Base-by-base conservation (phyloP, 2,113 vertebrate species). In the Strix uralensis region DNA sequence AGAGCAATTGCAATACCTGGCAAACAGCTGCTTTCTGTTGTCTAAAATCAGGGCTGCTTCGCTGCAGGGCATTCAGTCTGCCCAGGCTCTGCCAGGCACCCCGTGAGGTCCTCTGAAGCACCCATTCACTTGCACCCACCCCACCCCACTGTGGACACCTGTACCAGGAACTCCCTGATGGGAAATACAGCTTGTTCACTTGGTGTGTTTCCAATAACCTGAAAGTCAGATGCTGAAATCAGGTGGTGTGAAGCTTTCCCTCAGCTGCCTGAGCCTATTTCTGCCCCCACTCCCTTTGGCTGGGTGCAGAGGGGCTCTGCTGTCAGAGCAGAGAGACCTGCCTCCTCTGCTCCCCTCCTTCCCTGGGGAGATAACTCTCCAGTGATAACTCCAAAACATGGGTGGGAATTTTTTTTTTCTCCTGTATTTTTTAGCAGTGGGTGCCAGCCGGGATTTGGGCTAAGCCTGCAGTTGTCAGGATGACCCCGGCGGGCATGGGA, bases 131-230 rank as follows among this genome's bases (percentile, higher is more conserved):
- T 40, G 40, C 49, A 57, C 52, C 58, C 79, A 49, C 23, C 52
- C 32, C 38, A 51, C 42, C 4, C 46, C 3, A 2, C 34, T 16
- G 58, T 26, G 17, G 29, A 46, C 15, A 47, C 38, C 42, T 21
- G 27, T 11, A 16, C 55, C 58, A 17, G 42, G 26, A 82, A 1
- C 47, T 63, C 36, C 66, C 66, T 1, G 0, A 3, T 2, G 40
- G 42, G 29, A 38, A 70, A 57, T 44, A 5, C 15, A 55, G 49
- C 32, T 27, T 34, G 18, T 54, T 73, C 63, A 5, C 59, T n/a
- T 4, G 0, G 0, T 11, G 72, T 61, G 21, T 47, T 78, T 86
- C 75, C 42, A 30, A 1, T 7, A 5, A 18, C 36, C 10, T 15
- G 15, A 7, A 40, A 62, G 51, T 21, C 59, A 51, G 71, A 61